Evolutionary conservation across 1,140 invertebrate species (phyloP).

Genomic region (Drosophila kurseongensis): DNA sequence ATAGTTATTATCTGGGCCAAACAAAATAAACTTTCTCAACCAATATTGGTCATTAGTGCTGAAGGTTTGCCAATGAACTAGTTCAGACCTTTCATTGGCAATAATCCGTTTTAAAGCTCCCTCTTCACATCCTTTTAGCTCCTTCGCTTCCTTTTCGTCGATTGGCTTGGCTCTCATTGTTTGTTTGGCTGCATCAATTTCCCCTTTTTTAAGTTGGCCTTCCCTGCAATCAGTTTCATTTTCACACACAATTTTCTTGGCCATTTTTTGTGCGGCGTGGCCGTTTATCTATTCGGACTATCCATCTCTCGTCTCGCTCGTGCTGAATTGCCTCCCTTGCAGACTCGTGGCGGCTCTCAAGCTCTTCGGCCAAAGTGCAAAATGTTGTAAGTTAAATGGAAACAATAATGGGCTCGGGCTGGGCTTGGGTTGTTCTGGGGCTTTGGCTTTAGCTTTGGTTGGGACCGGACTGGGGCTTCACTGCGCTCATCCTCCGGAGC

Average conservation of each 20-base stretch:
- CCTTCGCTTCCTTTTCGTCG: slow-evolving; percentile 6
- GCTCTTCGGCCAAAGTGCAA: slow-evolving; percentile 73
- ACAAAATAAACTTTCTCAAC: neutral
- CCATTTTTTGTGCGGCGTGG: slow-evolving; percentile 43
- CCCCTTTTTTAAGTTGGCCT: slow-evolving; percentile 14
- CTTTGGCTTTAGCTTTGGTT: slow-evolving; percentile 20
- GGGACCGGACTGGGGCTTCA: slow-evolving; percentile 9
- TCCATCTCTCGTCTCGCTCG: slow-evolving; percentile 36
- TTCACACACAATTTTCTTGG: slow-evolving; percentile 74
- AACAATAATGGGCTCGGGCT: slow-evolving; percentile 75
- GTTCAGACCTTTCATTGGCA: slow-evolving; percentile 9
- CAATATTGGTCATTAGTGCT: slow-evolving; percentile 1
- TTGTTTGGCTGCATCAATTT: slow-evolving; percentile 52
- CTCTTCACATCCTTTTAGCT: slow-evolving; percentile 7
- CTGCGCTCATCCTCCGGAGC: slow-evolving; percentile 24
- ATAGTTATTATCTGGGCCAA: neutral
- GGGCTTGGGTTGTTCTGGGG: slow-evolving; percentile 5
- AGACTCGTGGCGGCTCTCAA: slow-evolving; percentile 32
- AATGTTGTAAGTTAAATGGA: slow-evolving; percentile 81
- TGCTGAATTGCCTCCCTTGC: slow-evolving; percentile 17
- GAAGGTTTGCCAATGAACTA: slow-evolving; percentile 4
- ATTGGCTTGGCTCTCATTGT: slow-evolving; percentile 21
- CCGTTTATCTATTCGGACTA: slow-evolving; percentile 65
- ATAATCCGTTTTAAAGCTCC: slow-evolving; percentile 33
- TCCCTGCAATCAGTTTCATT: slow-evolving; percentile 73